phyloP scores from a whole-genome alignment of 2,113 vertebrate species.

The Toxotes jaculatrix region DNA sequence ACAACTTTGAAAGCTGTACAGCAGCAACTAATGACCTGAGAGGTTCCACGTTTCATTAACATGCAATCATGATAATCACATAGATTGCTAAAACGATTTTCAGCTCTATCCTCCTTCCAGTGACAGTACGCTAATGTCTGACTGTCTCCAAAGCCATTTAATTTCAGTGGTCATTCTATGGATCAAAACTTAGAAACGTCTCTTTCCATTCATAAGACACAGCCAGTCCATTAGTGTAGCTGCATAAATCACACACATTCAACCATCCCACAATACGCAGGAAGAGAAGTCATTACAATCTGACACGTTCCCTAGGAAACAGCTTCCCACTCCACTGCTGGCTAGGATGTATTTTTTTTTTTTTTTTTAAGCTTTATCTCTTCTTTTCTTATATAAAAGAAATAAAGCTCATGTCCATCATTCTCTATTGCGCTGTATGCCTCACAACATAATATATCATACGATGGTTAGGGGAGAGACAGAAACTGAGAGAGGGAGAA shows the following conservation, averaged over 20 bases:
- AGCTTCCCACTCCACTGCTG: slow-evolving; percentile 49
- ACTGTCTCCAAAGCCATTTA: not conserved
- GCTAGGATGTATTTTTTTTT: slow-evolving; percentile 6
- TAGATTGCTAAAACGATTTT: not conserved
- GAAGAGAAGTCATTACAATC: slow-evolving; percentile 61
- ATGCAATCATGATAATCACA: not conserved
- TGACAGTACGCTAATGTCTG: not conserved
- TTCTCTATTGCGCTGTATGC: not conserved
- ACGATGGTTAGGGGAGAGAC: slow-evolving; percentile 1
- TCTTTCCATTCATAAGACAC: slow-evolving; percentile 32
- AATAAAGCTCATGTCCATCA: slow-evolving; percentile 24
- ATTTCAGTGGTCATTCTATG: slow-evolving; percentile 26
- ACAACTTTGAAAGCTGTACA: not conserved
- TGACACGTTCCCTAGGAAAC: slow-evolving; percentile 70
- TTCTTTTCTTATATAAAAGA: slow-evolving; percentile 36
- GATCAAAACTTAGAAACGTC: not conserved
- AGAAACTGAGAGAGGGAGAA: not conserved
- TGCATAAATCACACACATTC: slow-evolving; percentile 45
- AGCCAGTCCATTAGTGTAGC: slow-evolving; percentile 33
- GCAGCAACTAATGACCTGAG: not conserved
- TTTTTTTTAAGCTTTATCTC: slow-evolving; percentile 31
- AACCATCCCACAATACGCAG: slow-evolving; percentile 55
- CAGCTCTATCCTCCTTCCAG: not conserved
- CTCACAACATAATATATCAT: slow-evolving; percentile 6
- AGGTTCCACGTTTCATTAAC: not conserved